A percentile compares a stretch with the other conserved stretches of the same genome.
These are phyloP conservation scores for Deilephila porcellus DNA, from an alignment of 2,888 invertebrate genomes.

Conservation along the genomic window DNA sequence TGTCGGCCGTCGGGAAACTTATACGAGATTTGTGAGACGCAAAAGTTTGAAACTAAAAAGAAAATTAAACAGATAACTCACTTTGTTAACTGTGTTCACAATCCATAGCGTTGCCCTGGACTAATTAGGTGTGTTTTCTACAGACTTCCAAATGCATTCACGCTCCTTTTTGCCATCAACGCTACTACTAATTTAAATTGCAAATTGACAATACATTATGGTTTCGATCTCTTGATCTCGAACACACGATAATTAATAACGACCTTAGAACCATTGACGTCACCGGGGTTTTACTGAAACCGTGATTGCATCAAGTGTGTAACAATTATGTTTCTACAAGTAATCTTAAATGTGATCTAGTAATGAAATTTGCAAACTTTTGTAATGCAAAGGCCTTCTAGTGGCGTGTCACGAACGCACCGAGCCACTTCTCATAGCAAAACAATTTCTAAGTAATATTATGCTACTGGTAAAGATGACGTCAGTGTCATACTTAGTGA, in stretches of 20 bases:
- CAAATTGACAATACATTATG: background rate
- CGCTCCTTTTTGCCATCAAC: too few relatives aligned
- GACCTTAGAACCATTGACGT: conserved; percentile 34
- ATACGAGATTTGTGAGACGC: too few relatives aligned
- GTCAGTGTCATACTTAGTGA: background rate
- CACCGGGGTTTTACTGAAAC: conserved; percentile 40
- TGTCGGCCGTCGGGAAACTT: too few relatives aligned
- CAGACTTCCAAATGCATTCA: too few relatives aligned
- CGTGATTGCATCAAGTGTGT: conserved; percentile 17
- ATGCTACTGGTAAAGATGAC: background rate
- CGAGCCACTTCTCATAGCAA: background rate
- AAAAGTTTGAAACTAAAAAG: too few relatives aligned
- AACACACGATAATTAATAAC: conserved; percentile 2
- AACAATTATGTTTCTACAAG: conserved; percentile 8
- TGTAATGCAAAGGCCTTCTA: conserved; percentile 12
- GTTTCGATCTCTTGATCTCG: conserved; percentile 4
- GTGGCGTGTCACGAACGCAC: conserved; percentile 10
- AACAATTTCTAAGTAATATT: conserved; percentile 3
- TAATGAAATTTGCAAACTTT: background rate
- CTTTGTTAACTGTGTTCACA: too few relatives aligned
- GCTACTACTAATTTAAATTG: too few relatives aligned
- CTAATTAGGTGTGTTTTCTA: too few relatives aligned
- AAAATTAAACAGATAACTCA: too few relatives aligned
- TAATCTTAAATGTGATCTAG: conserved; percentile 23
- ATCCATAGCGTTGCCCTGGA: too few relatives aligned